These are phyloP conservation scores for Magallana gigas DNA, from an alignment of 1,140 invertebrate species.

Conservation along the genomic window DNA sequence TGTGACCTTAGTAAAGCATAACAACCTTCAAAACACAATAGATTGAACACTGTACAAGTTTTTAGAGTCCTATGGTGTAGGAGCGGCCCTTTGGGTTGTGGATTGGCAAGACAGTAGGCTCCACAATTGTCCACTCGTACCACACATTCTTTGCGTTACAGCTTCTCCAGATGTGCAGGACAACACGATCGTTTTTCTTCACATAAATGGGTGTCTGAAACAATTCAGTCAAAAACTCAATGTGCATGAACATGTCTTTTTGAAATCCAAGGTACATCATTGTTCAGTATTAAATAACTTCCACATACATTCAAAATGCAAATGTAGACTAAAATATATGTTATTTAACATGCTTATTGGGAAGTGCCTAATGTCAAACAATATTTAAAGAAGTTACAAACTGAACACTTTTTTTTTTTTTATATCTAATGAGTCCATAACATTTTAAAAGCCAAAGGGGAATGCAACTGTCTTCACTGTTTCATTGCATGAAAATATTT, in stretches of 20 bases:
- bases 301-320: neutral
- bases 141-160: conserved; percentile 90
- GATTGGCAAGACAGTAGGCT: conserved; percentile 84
- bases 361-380: no score
- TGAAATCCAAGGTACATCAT: neutral
- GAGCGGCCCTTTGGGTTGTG: conserved; percentile 91
- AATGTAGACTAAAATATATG: no score
- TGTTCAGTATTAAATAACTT: neutral
- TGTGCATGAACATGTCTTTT: neutral
- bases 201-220: conserved; percentile 87
- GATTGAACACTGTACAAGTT: neutral
- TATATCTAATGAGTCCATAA: no score
- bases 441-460: no score
- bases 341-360: no score
- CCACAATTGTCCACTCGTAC: conserved; percentile 95
- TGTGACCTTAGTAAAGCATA: no score
- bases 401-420: no score
- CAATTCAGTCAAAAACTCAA: conserved; percentile 27
- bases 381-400: no score
- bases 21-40: no score
- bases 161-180: conserved; percentile 92
- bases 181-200: conserved; percentile 85
- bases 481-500: no score
- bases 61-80: conserved; percentile 84
- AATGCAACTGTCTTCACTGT: no score